Percentiles rank a stretch among this genome's conserved stretches.
Conservation (phyloP, 2,113 vertebrate species). For the Scophthalmus maximus region DNA sequence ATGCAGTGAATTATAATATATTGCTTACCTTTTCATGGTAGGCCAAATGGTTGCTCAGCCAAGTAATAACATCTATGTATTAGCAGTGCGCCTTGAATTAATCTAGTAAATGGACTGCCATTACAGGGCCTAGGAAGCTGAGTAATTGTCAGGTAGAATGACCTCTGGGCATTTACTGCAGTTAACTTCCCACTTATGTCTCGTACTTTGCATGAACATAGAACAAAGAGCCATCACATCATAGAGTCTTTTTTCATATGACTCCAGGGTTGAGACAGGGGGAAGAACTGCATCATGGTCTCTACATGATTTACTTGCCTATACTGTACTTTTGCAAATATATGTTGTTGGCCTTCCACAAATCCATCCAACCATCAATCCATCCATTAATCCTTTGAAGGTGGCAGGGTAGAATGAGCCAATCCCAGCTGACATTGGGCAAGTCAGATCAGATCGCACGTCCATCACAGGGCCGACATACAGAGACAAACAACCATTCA, state of each 20-base stretch:
- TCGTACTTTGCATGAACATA: slow-evolving; percentile 26
- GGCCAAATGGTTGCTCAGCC: slow-evolving; percentile 40
- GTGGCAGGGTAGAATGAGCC: too few relatives aligned
- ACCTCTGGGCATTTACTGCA: slow-evolving; percentile 56
- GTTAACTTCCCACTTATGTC: slow-evolving; percentile 27
- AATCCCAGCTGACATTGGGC: too few relatives aligned
- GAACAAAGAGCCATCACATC: not conserved
- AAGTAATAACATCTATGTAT: slow-evolving; percentile 46
- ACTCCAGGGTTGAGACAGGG: not conserved
- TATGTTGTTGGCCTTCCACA: too few relatives aligned
- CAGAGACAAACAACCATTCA: too few relatives aligned
- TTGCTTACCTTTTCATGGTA: not conserved
- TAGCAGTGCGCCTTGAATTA: slow-evolving; percentile 39
- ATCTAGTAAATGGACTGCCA: slow-evolving; percentile 44
- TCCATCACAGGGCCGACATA: too few relatives aligned
- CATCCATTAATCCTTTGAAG: too few relatives aligned
- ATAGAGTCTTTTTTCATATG: not conserved
- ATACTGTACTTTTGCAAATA: too few relatives aligned
- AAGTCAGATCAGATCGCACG: too few relatives aligned
- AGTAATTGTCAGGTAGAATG: slow-evolving; percentile 52
- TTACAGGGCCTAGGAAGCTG: slow-evolving; percentile 41
- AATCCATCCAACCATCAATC: too few relatives aligned
- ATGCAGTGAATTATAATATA: slow-evolving; percentile 1
- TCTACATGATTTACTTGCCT: not conserved
- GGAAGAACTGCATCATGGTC: not conserved